Base-by-base conservation (phyloP, 2,113 vertebrate species). In the Egretta garzetta region DNA sequence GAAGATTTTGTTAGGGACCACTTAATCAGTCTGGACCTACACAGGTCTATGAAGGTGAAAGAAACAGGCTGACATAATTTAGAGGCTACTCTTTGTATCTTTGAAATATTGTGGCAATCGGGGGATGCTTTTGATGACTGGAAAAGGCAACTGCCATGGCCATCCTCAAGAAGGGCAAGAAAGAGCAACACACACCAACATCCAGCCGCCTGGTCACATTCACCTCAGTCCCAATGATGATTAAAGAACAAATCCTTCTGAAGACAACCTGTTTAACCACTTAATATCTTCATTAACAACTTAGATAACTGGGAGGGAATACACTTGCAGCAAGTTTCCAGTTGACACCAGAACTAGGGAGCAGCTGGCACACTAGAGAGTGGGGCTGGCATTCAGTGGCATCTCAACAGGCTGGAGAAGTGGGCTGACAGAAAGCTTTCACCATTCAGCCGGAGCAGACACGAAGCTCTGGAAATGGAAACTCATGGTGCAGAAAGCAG, bases 321-420 rank as follows among this genome's bases (percentile, higher is more conserved):
- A 35, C 24, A 16, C 21, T 19, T 1, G 1, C 33, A 91, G 52
- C 47, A 50, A 14, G 73, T n/a, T 77, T 41, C 27, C 50, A 82
- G 56, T 12, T 11, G 32, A 45, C 35, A 75, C 13, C 75, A 67
- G 62, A 30, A 10, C 10, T 33, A 49, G 14, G 7, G 26, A 85
- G 49, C 52, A 17, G 63, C 19, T 23, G 56, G 71, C 8, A 3
- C 1, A 5, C 26, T 39, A 21, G 30, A 56, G 28, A 43, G 45
- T 2, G 28, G 22, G 16, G 47, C 4, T 2, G 35, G 20, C 19
- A 1, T 7, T 59, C 70, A 19, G 39, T 4, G 1, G 26, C 3
- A 20, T 7, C 24, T 62, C 72, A 49, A 16, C 13, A 23, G 50
- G 50, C 60, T 22, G 22, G 49, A 59, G 22, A 68, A 35, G 18